These are phyloP conservation scores for Hyles lineata DNA, from an alignment of 2,888 invertebrate species.

Conservation along the genomic window DNA sequence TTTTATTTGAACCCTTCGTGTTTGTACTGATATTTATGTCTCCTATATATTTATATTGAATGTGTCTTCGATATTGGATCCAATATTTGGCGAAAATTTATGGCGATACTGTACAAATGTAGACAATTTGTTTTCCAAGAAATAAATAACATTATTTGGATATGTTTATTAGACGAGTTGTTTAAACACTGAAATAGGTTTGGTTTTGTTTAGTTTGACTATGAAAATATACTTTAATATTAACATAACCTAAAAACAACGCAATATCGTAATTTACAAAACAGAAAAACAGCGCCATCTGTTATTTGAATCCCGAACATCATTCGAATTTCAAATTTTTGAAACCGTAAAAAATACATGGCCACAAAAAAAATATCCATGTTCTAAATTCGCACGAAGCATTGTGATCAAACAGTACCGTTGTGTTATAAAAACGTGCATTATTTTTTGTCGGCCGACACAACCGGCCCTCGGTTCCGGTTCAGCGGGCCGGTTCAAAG, in stretches of 20 bases:
- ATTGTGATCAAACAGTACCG: conserved; percentile 13
- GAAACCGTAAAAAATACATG: background rate
- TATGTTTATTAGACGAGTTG: background rate
- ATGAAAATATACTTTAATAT: background rate
- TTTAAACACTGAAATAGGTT: background rate
- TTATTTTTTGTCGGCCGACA: conserved; percentile 17
- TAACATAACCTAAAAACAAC: background rate
- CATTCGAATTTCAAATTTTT: rapidly evolving
- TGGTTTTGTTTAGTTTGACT: background rate
- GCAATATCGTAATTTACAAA: background rate
- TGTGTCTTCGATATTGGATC: conserved; percentile 9
- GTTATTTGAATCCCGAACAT: background rate
- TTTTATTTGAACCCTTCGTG: conserved; percentile 17
- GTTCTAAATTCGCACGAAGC: conserved; percentile 8
- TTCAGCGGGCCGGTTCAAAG: conserved; percentile 65
- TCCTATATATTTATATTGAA: conserved; percentile 20
- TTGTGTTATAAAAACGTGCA: conserved; percentile 18
- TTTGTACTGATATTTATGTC: conserved; percentile 18
- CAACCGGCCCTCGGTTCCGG: conserved; percentile 42
- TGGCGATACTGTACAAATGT: conserved; percentile 8
- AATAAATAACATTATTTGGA: background rate
- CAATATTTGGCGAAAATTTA: conserved; percentile 19
- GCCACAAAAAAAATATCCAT: background rate
- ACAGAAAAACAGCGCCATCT: background rate
- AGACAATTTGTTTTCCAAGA: conserved; percentile 5